Percentiles rank a stretch among this genome's conserved stretches.
These are phyloP conservation scores for Protonemura montana DNA, from an alignment of 2,888 invertebrate species.

Conservation along the genomic window DNA sequence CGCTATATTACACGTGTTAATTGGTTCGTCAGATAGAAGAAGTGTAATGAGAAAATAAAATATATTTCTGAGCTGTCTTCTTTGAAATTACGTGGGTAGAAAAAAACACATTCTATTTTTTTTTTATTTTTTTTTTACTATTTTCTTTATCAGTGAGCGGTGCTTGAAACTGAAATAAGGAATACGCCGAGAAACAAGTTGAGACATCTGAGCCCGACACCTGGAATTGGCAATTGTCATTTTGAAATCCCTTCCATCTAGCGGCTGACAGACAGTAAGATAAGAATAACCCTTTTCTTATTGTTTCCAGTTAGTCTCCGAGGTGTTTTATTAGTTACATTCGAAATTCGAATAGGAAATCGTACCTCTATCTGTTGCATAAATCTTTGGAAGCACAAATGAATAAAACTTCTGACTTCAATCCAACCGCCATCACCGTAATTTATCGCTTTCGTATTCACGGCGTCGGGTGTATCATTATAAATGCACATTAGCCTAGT, in stretches of 20 bases:
- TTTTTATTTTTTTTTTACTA: neutral
- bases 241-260: neutral
- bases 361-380: neutral
- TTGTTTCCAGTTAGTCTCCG: neutral
- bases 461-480: neutral
- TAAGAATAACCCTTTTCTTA: neutral
- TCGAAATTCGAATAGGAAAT: neutral
- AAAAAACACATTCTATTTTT: neutral
- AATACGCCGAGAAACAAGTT: neutral
- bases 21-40: neutral
- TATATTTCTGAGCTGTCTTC: neutral
- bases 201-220: neutral
- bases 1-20: neutral
- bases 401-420: neutral
- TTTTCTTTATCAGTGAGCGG: neutral
- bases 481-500: neutral
- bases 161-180: neutral
- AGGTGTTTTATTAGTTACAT: neutral
- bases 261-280: neutral
- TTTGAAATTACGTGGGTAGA: neutral
- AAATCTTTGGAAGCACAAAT: neutral
- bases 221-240: neutral
- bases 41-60: conserved; percentile 4
- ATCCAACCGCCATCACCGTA: neutral
- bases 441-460: neutral